A percentile compares a stretch with the other conserved stretches of the same genome.
These are phyloP conservation scores for Amblyjoppa proteus DNA, from an alignment of 2,888 invertebrate genomes.

Conservation along the genomic window DNA sequence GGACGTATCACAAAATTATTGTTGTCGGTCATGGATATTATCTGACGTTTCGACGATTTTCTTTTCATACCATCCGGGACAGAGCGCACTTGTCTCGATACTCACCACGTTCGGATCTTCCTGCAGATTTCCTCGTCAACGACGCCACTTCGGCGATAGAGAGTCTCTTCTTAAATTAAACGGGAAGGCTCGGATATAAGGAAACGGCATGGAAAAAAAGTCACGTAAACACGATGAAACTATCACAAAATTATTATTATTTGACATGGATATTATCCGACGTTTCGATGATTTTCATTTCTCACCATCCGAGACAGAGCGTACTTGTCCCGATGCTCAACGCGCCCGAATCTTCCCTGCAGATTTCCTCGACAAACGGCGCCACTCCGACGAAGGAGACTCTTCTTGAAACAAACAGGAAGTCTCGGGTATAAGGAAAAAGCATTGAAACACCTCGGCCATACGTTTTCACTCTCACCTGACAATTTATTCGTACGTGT, in stretches of 20 bases:
- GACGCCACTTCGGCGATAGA: neutral
- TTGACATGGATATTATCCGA: too few relatives aligned
- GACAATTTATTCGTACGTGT: constrained; percentile 62
- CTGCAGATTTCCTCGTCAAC: neutral
- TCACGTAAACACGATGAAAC: too few relatives aligned
- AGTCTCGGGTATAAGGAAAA: constrained; percentile 10
- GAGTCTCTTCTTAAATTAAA: neutral
- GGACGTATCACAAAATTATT: too few relatives aligned
- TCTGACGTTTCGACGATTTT: too few relatives aligned
- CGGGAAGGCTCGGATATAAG: neutral
- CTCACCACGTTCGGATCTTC: neutral
- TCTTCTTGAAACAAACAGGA: neutral
- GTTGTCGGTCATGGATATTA: too few relatives aligned
- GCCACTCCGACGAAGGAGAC: neutral
- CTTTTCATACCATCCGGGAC: neutral
- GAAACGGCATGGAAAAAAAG: neutral
- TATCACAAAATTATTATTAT: too few relatives aligned
- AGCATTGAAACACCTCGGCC: constrained; percentile 3
- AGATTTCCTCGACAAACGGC: neutral
- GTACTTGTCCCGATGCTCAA: neutral
- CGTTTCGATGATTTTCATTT: too few relatives aligned
- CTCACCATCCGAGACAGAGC: neutral
- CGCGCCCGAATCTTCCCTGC: neutral
- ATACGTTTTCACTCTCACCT: constrained; percentile 43
- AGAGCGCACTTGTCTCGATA: neutral